These are phyloP conservation scores for Lophotriccus pileatus DNA, from an alignment of 2,797 vertebrate species.

Conservation along the genomic window DNA sequence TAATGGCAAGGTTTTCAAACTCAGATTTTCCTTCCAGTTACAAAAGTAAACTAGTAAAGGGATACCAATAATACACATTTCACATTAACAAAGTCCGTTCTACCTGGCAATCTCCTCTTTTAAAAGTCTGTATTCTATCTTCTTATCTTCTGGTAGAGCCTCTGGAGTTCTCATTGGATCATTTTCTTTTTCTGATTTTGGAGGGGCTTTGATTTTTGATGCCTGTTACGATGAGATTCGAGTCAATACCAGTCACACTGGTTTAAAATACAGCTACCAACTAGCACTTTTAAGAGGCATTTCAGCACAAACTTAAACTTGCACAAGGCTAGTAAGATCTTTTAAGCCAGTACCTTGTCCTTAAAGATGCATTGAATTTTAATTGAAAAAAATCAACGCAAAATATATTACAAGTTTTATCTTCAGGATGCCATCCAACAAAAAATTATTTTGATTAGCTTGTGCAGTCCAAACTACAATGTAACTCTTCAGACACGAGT, in stretches of 20 bases:
- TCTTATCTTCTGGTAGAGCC: conserved; percentile 85
- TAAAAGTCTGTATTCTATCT: conserved; percentile 86
- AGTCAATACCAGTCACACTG: background rate
- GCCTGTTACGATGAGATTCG: conserved; percentile 77
- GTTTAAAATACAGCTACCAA: background rate
- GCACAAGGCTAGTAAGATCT: background rate
- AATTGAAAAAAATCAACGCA: background rate
- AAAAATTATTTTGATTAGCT: background rate
- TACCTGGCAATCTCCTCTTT: conserved; percentile 92
- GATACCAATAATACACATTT: background rate
- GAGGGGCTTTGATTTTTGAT: conserved; percentile 86
- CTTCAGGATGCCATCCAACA: background rate
- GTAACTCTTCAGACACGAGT: background rate
- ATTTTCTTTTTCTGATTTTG: conserved; percentile 93
- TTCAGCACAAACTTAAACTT: background rate
- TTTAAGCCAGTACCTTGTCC: background rate
- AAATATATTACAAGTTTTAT: background rate
- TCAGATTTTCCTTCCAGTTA: background rate
- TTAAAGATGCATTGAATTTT: background rate
- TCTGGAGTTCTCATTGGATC: conserved; percentile 88
- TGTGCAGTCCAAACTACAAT: background rate
- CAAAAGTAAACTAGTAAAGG: background rate
- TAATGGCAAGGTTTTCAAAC: background rate
- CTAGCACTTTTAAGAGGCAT: background rate
- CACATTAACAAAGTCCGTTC: background rate